Evolutionary conservation across 2,888 invertebrate species (phyloP), one percentile per base, ranked within the genome.

Genomic region (Cataglyphis altisquamis): DNA sequence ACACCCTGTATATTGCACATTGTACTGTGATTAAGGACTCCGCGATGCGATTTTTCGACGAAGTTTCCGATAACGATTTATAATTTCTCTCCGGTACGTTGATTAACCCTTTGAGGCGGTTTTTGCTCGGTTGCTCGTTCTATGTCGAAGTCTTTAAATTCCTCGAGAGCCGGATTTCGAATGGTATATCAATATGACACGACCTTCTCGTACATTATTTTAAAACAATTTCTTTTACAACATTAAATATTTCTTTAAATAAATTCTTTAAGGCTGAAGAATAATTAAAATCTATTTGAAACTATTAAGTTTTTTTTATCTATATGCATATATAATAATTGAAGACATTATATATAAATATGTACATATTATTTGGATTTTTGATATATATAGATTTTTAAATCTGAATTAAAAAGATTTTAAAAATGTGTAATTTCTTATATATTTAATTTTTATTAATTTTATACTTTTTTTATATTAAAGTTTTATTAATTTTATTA

Each of bases 1-100:
- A 15, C 68, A 68, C 41, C 57, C 57, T 18, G 45, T 60, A 68
- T 12, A 68, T 48, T 12, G 21, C 15, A 18, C 36, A 8, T 52
- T 8, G 4, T n/a, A 29, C 21, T 60, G 29, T 45, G 68, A 80
- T 80, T 60, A 70, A 21, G 21, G 21, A 45, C 45, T 68, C 3
- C 45, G 36, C 32, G 45, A 78, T 60, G 68, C 45, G 68, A 78
- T 68, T 78, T 78, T 78, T 78, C 55, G 78, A 67, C 57, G 57
- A 21, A 66, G 39, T 45, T 60, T 21, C 55, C 78, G 78, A 70
- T 70, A 70, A 68, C 78, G 68, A 80, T 80, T 80, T 80, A 68
- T 68, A 78, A 78, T 78, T 68, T 29, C 55, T 29, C 41, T n/a
- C 45, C 32, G 60, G 68, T 32, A 80, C 25, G 78, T 70, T 80